Conservation (phyloP, 2,888 invertebrate species). For the Teleiodes luculella region DNA sequence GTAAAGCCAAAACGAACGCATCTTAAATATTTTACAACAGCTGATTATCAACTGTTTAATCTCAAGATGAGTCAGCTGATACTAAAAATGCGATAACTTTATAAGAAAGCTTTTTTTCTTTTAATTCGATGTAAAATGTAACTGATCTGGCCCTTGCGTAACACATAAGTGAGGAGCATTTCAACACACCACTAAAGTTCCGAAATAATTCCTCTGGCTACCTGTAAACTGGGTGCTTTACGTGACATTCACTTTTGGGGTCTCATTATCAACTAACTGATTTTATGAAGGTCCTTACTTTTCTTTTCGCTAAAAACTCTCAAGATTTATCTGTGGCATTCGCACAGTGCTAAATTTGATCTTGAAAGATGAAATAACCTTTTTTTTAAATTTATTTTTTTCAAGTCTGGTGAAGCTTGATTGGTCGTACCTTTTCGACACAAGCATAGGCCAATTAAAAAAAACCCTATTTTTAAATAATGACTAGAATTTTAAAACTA, state of each 20-base stretch:
- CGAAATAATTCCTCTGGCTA: conserved; percentile 55
- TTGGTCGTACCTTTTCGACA: too few species aligned
- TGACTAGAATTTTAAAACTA: too few species aligned
- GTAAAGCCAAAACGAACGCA: not conserved
- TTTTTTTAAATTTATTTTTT: too few species aligned
- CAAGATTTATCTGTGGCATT: too few species aligned
- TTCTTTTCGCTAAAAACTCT: too few species aligned
- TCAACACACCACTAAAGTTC: conserved; percentile 63
- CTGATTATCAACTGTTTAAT: not conserved
- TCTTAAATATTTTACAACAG: not conserved
- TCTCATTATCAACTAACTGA: not conserved
- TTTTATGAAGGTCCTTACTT: not conserved
- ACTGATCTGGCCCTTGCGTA: conserved; percentile 1
- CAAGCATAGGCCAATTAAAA: too few species aligned
- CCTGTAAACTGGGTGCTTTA: conserved; percentile 64
- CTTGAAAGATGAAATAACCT: too few species aligned
- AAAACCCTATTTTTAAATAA: too few species aligned
- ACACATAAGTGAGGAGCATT: conserved; percentile 37
- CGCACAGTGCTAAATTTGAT: too few species aligned
- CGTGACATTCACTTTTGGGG: conserved; percentile 23
- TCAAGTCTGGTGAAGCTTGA: too few species aligned
- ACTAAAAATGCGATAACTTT: not conserved
- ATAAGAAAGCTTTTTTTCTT: not conserved
- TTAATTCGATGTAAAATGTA: not conserved
- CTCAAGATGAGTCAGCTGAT: not conserved